phyloP scores from a whole-genome alignment of 2,888 invertebrate genomes.

The Eulithis testata region DNA sequence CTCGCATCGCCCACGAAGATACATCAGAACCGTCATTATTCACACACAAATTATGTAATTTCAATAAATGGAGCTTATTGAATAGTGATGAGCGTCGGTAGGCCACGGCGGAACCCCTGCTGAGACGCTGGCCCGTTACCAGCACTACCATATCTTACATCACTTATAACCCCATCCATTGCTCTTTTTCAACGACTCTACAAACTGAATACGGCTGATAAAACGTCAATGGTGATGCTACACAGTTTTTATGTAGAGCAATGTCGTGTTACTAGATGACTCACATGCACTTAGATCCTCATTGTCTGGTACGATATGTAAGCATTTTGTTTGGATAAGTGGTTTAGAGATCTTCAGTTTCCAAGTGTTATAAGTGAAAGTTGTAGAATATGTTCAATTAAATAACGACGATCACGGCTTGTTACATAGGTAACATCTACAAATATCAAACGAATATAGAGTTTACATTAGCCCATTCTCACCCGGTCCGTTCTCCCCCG shows the following conservation, averaged over 20 bases:
- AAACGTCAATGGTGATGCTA: conserved; percentile 25
- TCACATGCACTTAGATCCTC: conserved; percentile 67
- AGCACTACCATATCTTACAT: conserved; percentile 38
- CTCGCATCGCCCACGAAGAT: conserved; percentile 83
- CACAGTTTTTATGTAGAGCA: conserved; percentile 19
- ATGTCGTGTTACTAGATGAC: conserved; percentile 18
- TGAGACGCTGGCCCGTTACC: conserved; percentile 52
- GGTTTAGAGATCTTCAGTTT: conserved; percentile 34
- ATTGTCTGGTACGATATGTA: conserved; percentile 76
- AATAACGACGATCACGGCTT: too few species aligned
- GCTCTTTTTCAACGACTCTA: conserved; percentile 7
- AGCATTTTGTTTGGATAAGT: conserved; percentile 79
- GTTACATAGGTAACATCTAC: too few species aligned
- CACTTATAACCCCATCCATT: conserved; percentile 5
- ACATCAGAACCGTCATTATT: conserved; percentile 85
- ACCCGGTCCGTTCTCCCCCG: too few species aligned
- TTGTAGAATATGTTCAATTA: background rate
- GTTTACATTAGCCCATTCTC: too few species aligned
- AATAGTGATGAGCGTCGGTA: conserved; percentile 84
- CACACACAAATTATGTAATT: conserved; percentile 85
- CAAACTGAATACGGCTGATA: background rate
- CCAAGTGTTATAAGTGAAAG: background rate
- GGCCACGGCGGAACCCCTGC: conserved; percentile 73
- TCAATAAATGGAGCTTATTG: conserved; percentile 84
- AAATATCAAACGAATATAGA: too few species aligned